These are phyloP conservation scores for Episyrphus balteatus DNA, from an alignment of 1,140 invertebrate species.

Conservation along the genomic window DNA sequence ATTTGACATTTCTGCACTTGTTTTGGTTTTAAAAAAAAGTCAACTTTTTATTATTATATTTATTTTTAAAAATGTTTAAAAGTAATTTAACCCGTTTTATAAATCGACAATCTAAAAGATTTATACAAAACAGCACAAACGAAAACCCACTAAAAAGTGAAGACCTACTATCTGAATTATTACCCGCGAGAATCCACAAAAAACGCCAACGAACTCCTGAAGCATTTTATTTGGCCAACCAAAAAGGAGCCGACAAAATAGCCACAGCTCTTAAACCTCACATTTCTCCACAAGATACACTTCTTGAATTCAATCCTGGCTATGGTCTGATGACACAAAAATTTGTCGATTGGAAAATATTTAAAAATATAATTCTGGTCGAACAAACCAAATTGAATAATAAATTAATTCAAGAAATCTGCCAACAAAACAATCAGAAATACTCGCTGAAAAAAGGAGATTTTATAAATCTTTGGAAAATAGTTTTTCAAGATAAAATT, in stretches of 20 bases:
- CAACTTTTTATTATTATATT: too few relatives aligned
- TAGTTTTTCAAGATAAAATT: constrained; percentile 45
- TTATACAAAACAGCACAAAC: too few relatives aligned
- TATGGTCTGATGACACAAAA: constrained; percentile 21
- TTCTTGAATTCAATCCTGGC: not conserved
- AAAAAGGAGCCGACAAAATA: constrained; percentile 2
- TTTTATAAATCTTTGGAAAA: constrained; percentile 43
- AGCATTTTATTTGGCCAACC: not conserved
- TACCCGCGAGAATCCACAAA: not conserved
- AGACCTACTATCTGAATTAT: too few relatives aligned
- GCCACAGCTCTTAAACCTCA: not conserved
- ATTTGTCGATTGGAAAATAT: too few relatives aligned
- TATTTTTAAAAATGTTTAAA: too few relatives aligned
- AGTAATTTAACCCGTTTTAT: too few relatives aligned
- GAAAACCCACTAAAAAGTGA: too few relatives aligned
- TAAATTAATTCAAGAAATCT: too few relatives aligned
- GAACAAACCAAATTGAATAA: constrained; percentile 27
- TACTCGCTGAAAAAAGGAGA: constrained; percentile 30
- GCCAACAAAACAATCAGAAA: too few relatives aligned
- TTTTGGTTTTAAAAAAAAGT: too few relatives aligned
- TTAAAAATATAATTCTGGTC: constrained; percentile 23
- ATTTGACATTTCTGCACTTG: too few relatives aligned
- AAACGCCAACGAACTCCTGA: not conserved
- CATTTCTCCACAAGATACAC: not conserved
- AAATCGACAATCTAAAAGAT: too few relatives aligned